These are phyloP conservation scores for Cydia fagiglandana DNA, from an alignment of 1,140 invertebrate genomes.

Conservation along the genomic window DNA sequence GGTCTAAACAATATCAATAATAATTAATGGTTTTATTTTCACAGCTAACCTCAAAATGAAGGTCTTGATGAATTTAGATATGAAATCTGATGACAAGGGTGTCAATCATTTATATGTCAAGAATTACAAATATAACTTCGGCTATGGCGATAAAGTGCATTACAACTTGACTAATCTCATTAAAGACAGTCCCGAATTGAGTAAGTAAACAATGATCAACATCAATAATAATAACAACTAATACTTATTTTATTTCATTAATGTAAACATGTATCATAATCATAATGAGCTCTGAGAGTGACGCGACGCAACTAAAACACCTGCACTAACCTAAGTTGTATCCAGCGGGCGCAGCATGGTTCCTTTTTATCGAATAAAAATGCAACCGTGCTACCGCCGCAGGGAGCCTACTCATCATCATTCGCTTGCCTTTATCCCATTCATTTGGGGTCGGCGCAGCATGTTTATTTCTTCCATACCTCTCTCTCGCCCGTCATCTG, in stretches of 20 bases:
- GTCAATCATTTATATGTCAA: slow-evolving; percentile 57
- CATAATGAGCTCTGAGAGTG: too few species aligned
- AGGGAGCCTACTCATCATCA: too few species aligned
- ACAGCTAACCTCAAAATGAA: slow-evolving; percentile 69
- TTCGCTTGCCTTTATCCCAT: too few species aligned
- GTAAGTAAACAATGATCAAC: slow-evolving; percentile 51
- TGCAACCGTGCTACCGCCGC: too few species aligned
- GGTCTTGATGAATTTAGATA: slow-evolving; percentile 68
- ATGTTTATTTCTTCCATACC: too few species aligned
- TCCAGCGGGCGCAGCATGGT: too few species aligned
- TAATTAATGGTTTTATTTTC: slow-evolving; percentile 35
- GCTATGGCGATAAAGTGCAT: slow-evolving; percentile 64
- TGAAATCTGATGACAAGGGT: slow-evolving; percentile 59
- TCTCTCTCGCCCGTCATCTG: too few species aligned
- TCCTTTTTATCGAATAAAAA: too few species aligned
- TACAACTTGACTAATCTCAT: slow-evolving; percentile 67
- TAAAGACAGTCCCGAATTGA: slow-evolving; percentile 67
- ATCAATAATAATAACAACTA: background rate
- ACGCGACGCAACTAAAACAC: too few species aligned
- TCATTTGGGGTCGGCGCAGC: too few species aligned
- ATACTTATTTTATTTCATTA: background rate
- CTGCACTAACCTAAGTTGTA: too few species aligned
- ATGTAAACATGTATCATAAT: too few species aligned
- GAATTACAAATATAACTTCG: slow-evolving; percentile 67
- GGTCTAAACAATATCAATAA: background rate